Percentiles rank a stretch among this genome's conserved stretches.
These are phyloP conservation scores for Rhagonycha fulva DNA, from an alignment of 2,888 invertebrate genomes.

Conservation along the genomic window DNA sequence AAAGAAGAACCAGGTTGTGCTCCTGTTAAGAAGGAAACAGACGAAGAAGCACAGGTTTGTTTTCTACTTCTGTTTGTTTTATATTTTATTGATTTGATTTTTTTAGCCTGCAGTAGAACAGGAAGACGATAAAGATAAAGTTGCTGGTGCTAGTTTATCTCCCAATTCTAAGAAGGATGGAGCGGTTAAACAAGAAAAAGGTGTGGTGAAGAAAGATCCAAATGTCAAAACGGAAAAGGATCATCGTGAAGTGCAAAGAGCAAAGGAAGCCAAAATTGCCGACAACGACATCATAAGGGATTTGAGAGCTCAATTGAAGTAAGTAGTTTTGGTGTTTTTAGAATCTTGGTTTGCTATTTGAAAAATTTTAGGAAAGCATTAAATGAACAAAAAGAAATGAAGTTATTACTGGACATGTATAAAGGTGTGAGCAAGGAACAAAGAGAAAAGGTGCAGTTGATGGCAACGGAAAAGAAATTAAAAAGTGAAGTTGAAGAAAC, in stretches of 20 bases:
- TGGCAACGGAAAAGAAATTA: constrained; percentile 93
- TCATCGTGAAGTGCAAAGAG: constrained; percentile 63
- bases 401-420: constrained; percentile 92
- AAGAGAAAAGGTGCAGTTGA: constrained; percentile 92
- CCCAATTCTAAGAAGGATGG: constrained; percentile 64
- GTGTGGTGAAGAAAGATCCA: constrained; percentile 64
- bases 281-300: constrained; percentile 84
- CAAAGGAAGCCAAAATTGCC: constrained; percentile 66
- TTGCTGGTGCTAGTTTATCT: constrained; percentile 47
- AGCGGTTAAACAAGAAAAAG: constrained; percentile 57
- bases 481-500: constrained; percentile 89
- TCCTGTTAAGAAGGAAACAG: constrained; percentile 54
- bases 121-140: constrained; percentile 55
- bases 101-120: constrained; percentile 49
- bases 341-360: background rate
- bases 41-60: constrained; percentile 52
- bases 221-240: constrained; percentile 67
- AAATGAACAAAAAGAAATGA: constrained; percentile 94
- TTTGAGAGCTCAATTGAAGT: constrained; percentile 91
- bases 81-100: background rate
- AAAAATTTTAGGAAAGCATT: constrained; percentile 74
- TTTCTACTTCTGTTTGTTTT: background rate
- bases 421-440: constrained; percentile 97
- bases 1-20: constrained; percentile 50
- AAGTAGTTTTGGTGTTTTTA: constrained; percentile 53